Evolutionary conservation across 2,113 vertebrate genomes (phyloP).

Genomic region (Cephalophus harveyi): DNA sequence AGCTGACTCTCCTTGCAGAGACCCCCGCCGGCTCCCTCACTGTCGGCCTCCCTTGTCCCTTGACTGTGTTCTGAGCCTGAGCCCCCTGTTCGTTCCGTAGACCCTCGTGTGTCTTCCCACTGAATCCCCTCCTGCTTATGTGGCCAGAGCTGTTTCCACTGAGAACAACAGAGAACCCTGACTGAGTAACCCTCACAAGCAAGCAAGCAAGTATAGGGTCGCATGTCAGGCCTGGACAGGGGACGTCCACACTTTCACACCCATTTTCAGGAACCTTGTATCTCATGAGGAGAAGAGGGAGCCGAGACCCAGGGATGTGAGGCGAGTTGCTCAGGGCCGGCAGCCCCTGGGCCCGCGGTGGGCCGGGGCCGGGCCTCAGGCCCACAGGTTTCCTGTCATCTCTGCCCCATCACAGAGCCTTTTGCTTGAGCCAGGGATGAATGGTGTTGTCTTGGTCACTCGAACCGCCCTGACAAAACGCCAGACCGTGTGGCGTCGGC

Average conservation of each 20-base stretch:
- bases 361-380: background rate
- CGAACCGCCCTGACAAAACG: accelerated
- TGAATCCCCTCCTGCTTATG: background rate
- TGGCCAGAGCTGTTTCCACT: background rate
- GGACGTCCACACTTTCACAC: background rate
- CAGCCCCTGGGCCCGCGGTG: background rate
- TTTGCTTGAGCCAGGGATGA: background rate
- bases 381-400: background rate
- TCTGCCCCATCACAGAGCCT: background rate
- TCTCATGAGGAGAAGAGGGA: background rate
- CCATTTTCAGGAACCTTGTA: background rate
- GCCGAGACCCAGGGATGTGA: background rate
- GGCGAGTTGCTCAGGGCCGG: background rate
- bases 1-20: background rate
- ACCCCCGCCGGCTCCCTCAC: background rate
- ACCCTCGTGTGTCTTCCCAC: background rate
- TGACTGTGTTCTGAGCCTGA: background rate
- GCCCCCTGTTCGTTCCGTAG: background rate
- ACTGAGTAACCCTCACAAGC: background rate
- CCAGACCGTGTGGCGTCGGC: background rate
- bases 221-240: background rate
- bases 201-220: accelerated
- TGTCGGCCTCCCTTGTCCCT: background rate
- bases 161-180: background rate
- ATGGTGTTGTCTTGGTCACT: background rate